Evolutionary conservation across 1,140 invertebrate species (phyloP), one percentile per base, ranked within the genome.

Genomic region (Triops longicaudatus): DNA sequence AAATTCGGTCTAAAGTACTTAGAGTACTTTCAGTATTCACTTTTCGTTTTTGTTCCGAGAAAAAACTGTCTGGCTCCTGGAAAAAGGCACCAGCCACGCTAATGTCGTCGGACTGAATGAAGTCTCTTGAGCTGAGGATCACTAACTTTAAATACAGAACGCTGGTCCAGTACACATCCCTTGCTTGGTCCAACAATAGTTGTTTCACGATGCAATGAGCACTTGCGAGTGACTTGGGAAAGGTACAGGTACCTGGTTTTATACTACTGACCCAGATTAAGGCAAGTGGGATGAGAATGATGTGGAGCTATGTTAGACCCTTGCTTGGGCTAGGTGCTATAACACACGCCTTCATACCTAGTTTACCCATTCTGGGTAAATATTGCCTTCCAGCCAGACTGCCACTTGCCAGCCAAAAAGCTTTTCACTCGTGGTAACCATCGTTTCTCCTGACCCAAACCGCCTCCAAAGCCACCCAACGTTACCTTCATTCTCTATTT

Each of bases 241-340:
- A 63, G 50, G 50, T 63, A 22, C 22, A 6, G 50, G 17, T 6
- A n/a, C 17, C 50, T 22, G 10, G 0, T 63, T 63, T 63, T 63
- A 63, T 63, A 63, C 50, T 63, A 63, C 50, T 63, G 50, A 63
- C 50, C 50, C 7, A 63, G 50, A 63, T 63, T 63, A 14, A 63
- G 50, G 50, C 50, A 63, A 63, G 50, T 63, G 50, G 50, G 50
- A 63, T 63, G 50, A 37, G 31, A 7, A 37, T 37, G 50, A 63
- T 63, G 22, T 63, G 50, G 5, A 63, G 31, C 31, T 37, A 37
- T 37, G 31, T 37, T 37, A 37, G 31, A 37, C 31, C 31, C 31
- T 37, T 37, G 31, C 31, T 7, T 37, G 31, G 31, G 31, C 7
- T 37, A 7, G 31, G 31, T 37, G 31, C 31, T 7, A 37, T 7